These are phyloP conservation scores for Chamaea fasciata DNA, from an alignment of 2,113 vertebrate species.

Conservation along the genomic window DNA sequence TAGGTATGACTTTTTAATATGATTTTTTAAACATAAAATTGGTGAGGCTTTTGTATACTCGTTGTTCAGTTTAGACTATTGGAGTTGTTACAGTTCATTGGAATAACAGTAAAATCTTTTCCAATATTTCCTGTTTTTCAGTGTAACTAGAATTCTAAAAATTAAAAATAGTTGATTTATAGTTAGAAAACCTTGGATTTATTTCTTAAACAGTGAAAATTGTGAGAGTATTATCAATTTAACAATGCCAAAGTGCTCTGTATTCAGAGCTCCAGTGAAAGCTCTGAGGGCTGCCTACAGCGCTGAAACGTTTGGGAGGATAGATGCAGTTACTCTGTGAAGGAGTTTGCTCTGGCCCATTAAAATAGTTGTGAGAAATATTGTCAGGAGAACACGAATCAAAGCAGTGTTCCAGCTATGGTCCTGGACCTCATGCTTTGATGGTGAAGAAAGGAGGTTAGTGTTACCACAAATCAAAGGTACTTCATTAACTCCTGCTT, in stretches of 20 bases:
- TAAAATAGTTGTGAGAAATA: neutral
- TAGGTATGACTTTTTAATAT: neutral
- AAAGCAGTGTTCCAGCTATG: neutral
- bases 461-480: neutral
- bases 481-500: slow-evolving; percentile 15
- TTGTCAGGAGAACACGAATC: neutral
- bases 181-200: neutral
- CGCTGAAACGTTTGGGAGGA: neutral
- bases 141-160: neutral
- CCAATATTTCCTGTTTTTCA: neutral
- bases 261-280: neutral
- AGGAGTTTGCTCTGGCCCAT: neutral
- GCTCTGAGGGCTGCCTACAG: neutral
- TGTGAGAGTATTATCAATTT: neutral
- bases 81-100: neutral
- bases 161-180: neutral
- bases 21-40: neutral
- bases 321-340: neutral
- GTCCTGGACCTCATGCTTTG: neutral
- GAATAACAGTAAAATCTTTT: neutral
- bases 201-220: neutral
- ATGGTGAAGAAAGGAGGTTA: neutral
- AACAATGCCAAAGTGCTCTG: rapidly evolving
- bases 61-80: neutral
- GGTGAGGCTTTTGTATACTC: neutral